These are phyloP conservation scores for Bruchidius siliquastri DNA, from an alignment of 2,888 invertebrate genomes.

Conservation along the genomic window DNA sequence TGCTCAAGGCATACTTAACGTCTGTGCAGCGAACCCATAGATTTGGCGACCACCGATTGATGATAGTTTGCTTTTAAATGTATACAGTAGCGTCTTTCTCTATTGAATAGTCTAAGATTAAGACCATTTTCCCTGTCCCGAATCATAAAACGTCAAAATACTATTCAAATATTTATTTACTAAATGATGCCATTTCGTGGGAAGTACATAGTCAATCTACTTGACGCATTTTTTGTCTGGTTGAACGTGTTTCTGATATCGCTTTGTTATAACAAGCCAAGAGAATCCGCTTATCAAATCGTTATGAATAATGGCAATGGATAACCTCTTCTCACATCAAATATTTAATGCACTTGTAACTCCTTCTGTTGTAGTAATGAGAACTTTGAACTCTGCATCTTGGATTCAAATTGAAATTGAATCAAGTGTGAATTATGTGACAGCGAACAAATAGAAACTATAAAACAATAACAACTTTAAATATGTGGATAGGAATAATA, in stretches of 20 bases:
- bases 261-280: not conserved
- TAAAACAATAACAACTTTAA: not conserved
- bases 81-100: too few relatives aligned
- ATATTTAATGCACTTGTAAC: not conserved
- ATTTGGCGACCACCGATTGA: too few relatives aligned
- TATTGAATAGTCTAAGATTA: too few relatives aligned
- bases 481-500: not conserved
- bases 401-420: not conserved
- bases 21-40: too few relatives aligned
- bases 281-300: not conserved
- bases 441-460: not conserved
- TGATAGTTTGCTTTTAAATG: too few relatives aligned
- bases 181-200: too few relatives aligned
- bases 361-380: not conserved
- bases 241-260: not conserved
- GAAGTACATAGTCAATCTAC: too few relatives aligned
- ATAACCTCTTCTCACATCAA: not conserved
- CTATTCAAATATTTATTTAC: too few relatives aligned
- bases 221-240: too few relatives aligned
- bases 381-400: not conserved
- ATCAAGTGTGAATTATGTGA: not conserved
- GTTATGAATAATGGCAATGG: not conserved
- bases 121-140: too few relatives aligned
- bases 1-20: too few relatives aligned
- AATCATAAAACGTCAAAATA: too few relatives aligned